These are phyloP conservation scores for Pammene fasciana DNA, from an alignment of 2,888 invertebrate species.

Conservation along the genomic window DNA sequence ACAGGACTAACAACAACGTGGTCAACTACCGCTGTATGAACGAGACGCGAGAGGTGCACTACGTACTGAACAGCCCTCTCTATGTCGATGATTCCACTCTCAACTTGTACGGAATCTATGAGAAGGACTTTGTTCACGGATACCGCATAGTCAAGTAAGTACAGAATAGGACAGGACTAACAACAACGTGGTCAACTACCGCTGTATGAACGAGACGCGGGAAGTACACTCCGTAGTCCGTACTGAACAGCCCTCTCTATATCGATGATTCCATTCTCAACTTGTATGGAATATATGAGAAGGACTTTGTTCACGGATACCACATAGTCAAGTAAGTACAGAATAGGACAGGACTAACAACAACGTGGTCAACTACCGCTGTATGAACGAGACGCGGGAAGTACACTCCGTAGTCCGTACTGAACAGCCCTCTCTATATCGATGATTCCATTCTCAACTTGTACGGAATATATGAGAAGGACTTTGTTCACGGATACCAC, in stretches of 20 bases:
- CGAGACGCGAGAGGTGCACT: conserved; percentile 81
- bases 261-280: conserved; percentile 83
- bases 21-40: conserved; percentile 79
- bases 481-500: conserved; percentile 79
- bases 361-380: conserved; percentile 81
- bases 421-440: conserved; percentile 84
- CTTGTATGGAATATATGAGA: conserved; percentile 82
- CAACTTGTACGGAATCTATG: conserved; percentile 82
- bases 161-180: conserved; percentile 60
- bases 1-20: conserved; percentile 81
- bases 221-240: conserved; percentile 85
- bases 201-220: conserved; percentile 78
- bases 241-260: conserved; percentile 85
- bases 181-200: conserved; percentile 81
- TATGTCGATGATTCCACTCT: conserved; percentile 83
- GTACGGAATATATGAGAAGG: conserved; percentile 82
- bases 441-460: conserved; percentile 83
- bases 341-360: conserved; percentile 67
- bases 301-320: conserved; percentile 75
- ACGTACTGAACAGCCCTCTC: conserved; percentile 85
- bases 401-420: conserved; percentile 86
- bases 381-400: conserved; percentile 76
- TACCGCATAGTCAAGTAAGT: conserved; percentile 86
- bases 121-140: conserved; percentile 71
- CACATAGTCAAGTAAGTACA: conserved; percentile 84